phyloP scores from a whole-genome alignment of 1,140 invertebrate species.

The Pararge aegeria region DNA sequence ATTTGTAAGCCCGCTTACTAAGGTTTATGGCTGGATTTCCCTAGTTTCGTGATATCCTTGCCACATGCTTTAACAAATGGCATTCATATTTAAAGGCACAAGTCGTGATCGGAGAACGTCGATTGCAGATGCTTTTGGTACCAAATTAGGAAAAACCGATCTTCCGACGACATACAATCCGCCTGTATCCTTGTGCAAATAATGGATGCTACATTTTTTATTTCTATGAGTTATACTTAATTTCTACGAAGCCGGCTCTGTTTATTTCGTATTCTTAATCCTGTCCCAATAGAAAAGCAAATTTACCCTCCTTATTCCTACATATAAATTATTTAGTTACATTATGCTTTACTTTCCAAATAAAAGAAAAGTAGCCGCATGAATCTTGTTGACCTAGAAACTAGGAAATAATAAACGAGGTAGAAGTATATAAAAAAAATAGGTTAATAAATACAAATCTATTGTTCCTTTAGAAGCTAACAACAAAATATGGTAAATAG shows the following conservation, averaged over 20 bases:
- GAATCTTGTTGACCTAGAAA: too few relatives aligned
- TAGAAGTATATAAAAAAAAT: too few relatives aligned
- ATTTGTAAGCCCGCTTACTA: conserved; percentile 33
- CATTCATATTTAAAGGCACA: conserved; percentile 67
- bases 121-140: conserved; percentile 51
- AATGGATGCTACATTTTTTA: conserved; percentile 20
- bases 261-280: too few relatives aligned
- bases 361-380: too few relatives aligned
- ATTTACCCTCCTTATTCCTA: too few relatives aligned
- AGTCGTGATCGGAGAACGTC: conserved; percentile 63
- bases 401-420: too few relatives aligned
- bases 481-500: not conserved
- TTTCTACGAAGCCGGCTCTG: not conserved
- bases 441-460: too few relatives aligned
- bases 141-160: conserved; percentile 57
- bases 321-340: too few relatives aligned
- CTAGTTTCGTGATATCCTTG: conserved; percentile 67
- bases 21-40: conserved; percentile 63
- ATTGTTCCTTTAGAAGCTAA: too few relatives aligned
- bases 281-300: too few relatives aligned
- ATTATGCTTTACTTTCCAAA: too few relatives aligned
- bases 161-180: conserved; percentile 29
- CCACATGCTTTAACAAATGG: conserved; percentile 55
- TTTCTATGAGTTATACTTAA: not conserved
- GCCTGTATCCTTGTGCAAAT: conserved; percentile 32